Base-by-base conservation (phyloP, 2,888 invertebrate genomes). In the Cyaniris semiargus region DNA sequence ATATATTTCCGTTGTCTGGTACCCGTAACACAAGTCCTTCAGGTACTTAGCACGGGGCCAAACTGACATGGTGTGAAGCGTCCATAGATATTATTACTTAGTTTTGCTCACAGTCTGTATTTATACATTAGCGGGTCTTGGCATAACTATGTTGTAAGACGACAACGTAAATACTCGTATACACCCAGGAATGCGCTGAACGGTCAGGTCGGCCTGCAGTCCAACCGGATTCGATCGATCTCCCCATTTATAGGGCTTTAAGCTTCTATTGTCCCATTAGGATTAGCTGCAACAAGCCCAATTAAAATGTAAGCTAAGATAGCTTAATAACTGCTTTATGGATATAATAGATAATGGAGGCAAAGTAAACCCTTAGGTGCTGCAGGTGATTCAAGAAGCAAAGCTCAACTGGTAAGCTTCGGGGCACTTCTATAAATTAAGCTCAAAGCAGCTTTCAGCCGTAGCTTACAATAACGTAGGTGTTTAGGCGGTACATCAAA, bases 281-380 rank as follows among this genome's bases (percentile, higher is more conserved):
- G 18, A 48, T n/a, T 31, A 44, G 66, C 53, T 70, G 75, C 87
- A 23, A 60, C 21, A 21, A 58, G 58, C 3, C 21, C 4, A 21
- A 58, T 21, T 58, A 58, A 58, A 10, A 58, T 21, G 58, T 21
- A 8, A 58, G 58, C 58, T n/a, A 21, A 58, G 58, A 58, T 58
- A 23, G 23, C 60, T 21, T 13, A 60, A 60, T 60, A 60, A 97
- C 97, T 80, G 48, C 31, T 60, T 38, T 31, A 66, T 27, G 27
- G 60, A 15, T 15, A 66, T 66, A 27, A 31, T 27, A 4, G 27
- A 66, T 15, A 66, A 66, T 27, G 66, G 27, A 66, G 27, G 66
- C 15, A 66, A 66, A 60, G 60, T 70, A n/a, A 34, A 18, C 34
- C 70, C 27, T n/a, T 34, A 38, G 34, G 38, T 70, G 31, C 70